A percentile compares a stretch with the other conserved stretches of the same genome.
These are phyloP conservation scores for Rhyzopertha dominica DNA, from an alignment of 1,140 invertebrate species.

Conservation along the genomic window DNA sequence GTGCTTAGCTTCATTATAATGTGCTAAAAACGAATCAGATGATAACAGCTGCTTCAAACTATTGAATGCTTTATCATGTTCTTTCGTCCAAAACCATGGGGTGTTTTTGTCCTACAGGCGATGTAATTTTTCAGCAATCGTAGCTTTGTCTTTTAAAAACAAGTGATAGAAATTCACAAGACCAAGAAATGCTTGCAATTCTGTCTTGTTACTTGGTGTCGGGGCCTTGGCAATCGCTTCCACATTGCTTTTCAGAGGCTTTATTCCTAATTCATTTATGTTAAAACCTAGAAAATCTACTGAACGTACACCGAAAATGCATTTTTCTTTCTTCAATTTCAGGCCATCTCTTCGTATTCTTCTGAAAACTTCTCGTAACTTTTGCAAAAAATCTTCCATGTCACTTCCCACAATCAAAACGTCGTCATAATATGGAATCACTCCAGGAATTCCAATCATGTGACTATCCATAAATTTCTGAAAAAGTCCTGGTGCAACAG, in stretches of 20 bases:
- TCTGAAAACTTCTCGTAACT: background rate
- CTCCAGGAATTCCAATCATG: conserved; percentile 31
- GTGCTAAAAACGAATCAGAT: conserved; percentile 31
- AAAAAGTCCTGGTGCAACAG: conserved; percentile 36
- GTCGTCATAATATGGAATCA: conserved; percentile 40
- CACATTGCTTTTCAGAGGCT: conserved; percentile 35
- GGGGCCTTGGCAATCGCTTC: conserved; percentile 42
- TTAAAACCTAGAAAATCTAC: conserved; percentile 39
- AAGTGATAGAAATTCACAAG: conserved; percentile 42
- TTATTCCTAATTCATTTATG: conserved; percentile 33
- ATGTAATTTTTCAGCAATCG: conserved; percentile 24
- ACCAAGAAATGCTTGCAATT: conserved; percentile 43
- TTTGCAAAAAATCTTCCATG: conserved; percentile 19
- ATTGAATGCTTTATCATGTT: conserved; percentile 33
- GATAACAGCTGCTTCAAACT: conserved; percentile 35
- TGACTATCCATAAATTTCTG: conserved; percentile 39
- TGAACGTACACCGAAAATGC: too few species aligned
- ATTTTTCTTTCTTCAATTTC: conserved; percentile 37
- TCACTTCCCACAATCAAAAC: conserved; percentile 34
- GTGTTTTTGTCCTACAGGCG: conserved; percentile 22
- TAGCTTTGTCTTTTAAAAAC: conserved; percentile 40
- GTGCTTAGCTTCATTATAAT: conserved; percentile 33
- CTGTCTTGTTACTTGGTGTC: conserved; percentile 35
- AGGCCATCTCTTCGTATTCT: conserved; percentile 33
- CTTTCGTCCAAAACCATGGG: conserved; percentile 34